phyloP scores from a whole-genome alignment of 1,140 invertebrate species.

The Heliconius nattereri region DNA sequence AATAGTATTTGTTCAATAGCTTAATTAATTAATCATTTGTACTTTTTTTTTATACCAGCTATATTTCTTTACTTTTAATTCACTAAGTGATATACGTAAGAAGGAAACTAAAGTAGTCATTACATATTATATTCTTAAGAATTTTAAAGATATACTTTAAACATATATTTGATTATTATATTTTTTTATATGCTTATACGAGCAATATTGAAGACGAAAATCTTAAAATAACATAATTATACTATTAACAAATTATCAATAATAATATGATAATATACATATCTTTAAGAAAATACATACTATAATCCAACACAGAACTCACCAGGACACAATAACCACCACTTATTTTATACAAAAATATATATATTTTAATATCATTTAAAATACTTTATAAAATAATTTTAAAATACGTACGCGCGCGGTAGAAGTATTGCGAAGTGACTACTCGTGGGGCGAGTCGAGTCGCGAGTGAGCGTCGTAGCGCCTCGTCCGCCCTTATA shows the following conservation, averaged over 20 bases:
- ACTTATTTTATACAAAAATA: slow-evolving; percentile 19
- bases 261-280: not conserved
- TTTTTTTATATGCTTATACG: not conserved
- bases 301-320: slow-evolving; percentile 26
- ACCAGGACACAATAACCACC: slow-evolving; percentile 35
- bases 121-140: no score
- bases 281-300: not conserved
- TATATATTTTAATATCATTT: slow-evolving; percentile 20
- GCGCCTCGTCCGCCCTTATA: slow-evolving; percentile 64
- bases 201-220: not conserved
- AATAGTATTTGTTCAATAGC: not conserved
- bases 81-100: no score
- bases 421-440: slow-evolving; percentile 50
- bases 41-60: not conserved
- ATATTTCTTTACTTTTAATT: no score
- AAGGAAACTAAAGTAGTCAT: no score
- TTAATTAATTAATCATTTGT: slow-evolving; percentile 4
- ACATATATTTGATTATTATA: not conserved
- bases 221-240: not conserved
- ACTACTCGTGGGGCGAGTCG: slow-evolving; percentile 62
- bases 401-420: slow-evolving; percentile 66
- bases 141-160: not conserved
- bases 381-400: slow-evolving; percentile 2
- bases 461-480: slow-evolving; percentile 57
- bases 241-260: not conserved